Conservation (phyloP, 2,797 vertebrate genomes). For the Danio tinwini region DNA sequence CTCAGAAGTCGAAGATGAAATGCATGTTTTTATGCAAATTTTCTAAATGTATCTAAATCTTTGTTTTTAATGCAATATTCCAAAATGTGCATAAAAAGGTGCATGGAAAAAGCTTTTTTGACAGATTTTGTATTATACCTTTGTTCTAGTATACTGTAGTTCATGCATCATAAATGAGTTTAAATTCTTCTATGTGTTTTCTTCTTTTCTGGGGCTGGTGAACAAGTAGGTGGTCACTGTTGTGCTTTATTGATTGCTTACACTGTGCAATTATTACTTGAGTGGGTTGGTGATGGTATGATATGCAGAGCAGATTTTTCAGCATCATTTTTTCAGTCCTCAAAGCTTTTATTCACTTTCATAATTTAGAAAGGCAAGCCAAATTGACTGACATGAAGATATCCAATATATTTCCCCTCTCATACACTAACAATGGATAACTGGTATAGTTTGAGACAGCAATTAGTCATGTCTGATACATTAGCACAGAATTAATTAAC, state of each 20-base stretch:
- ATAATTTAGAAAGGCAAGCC: constrained; percentile 2
- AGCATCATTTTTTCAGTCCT: not conserved
- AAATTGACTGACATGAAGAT: not conserved
- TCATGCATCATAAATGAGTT: not conserved
- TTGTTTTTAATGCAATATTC: too few species aligned
- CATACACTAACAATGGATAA: not conserved
- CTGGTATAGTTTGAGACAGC: not conserved
- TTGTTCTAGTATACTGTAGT: not conserved
- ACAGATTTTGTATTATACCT: not conserved
- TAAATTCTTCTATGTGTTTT: not conserved
- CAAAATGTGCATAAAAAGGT: too few species aligned
- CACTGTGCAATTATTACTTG: constrained; percentile 8
- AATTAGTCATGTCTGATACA: not conserved
- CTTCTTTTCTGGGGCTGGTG: not conserved
- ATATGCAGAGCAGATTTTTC: not conserved
- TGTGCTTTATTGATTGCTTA: not conserved
- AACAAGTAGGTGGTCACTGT: not conserved
- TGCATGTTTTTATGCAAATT: too few species aligned
- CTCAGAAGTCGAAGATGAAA: too few species aligned
- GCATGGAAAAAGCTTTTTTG: too few species aligned
- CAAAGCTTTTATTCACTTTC: not conserved
- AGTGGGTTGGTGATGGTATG: not conserved
- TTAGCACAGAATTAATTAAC: constrained; percentile 8
- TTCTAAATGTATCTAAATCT: too few species aligned
- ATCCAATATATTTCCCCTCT: not conserved